Evolutionary conservation across 2,797 vertebrate species (phyloP).

Genomic region (Myripristis murdjan): DNA sequence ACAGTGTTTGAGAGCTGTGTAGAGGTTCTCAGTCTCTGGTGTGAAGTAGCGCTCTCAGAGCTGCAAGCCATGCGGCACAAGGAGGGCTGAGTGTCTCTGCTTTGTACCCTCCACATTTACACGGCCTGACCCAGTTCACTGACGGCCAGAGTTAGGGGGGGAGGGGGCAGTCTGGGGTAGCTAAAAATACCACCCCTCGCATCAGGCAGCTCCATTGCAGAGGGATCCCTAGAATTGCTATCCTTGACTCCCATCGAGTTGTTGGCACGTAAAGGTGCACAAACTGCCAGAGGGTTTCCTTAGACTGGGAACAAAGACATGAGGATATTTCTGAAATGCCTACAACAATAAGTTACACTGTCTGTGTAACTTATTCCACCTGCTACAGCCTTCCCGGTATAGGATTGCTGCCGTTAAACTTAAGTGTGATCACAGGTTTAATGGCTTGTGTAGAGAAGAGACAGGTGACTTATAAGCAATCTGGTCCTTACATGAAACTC

Average conservation of each 20-base stretch:
- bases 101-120: slow-evolving; percentile 86
- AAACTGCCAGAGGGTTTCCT: slow-evolving; percentile 86
- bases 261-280: slow-evolving; percentile 76
- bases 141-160: slow-evolving; percentile 71
- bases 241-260: slow-evolving; percentile 78
- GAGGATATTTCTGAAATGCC: slow-evolving; percentile 46
- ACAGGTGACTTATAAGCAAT: slow-evolving; percentile 19
- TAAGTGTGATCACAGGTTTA: slow-evolving; percentile 40
- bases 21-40: slow-evolving; percentile 63
- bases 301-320: slow-evolving; percentile 62
- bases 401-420: slow-evolving; percentile 3
- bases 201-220: slow-evolving; percentile 81
- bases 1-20: slow-evolving; percentile 56
- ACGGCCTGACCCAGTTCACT: slow-evolving; percentile 86
- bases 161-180: slow-evolving; percentile 78
- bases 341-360: no score
- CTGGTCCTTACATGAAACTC: slow-evolving; percentile 22
- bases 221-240: slow-evolving; percentile 89
- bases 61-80: slow-evolving; percentile 61
- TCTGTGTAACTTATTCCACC: slow-evolving; percentile 22
- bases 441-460: slow-evolving; percentile 30
- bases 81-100: slow-evolving; percentile 78
- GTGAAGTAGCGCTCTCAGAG: slow-evolving; percentile 76
- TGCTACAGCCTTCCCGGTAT: slow-evolving; percentile 27
- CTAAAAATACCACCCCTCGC: slow-evolving; percentile 87